Conservation (phyloP, 2,797 vertebrate species). For the Sebastes flavidus region DNA sequence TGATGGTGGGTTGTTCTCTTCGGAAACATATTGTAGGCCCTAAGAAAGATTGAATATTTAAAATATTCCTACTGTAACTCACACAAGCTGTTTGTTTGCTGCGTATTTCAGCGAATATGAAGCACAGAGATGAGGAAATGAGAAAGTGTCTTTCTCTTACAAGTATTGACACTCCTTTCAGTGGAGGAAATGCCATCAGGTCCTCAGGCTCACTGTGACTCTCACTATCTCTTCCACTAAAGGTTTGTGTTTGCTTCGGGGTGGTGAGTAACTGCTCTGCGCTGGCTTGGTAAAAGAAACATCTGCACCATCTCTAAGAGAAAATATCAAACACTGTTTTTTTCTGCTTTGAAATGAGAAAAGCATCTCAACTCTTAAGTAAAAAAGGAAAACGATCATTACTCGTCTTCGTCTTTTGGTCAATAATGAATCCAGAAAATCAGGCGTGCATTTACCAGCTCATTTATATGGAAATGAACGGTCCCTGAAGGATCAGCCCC, state of each 20-base stretch:
- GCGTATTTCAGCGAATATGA: not conserved
- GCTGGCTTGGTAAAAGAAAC: not conserved
- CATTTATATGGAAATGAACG: constrained; percentile 80
- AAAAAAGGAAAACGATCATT: constrained; percentile 55
- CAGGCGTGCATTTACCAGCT: constrained; percentile 55
- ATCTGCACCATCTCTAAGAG: constrained; percentile 1
- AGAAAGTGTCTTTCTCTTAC: not conserved
- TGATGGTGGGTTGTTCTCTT: not conserved
- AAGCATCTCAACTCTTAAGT: not conserved
- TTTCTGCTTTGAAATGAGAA: constrained; percentile 25
- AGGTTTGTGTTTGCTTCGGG: constrained; percentile 41
- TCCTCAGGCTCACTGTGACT: constrained; percentile 18
- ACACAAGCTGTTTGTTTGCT: not conserved
- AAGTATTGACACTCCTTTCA: constrained; percentile 14
- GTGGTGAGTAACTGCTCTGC: constrained; percentile 29
- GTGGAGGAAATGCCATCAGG: constrained; percentile 25
- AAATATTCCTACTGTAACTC: not conserved
- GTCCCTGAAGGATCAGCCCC: constrained; percentile 51
- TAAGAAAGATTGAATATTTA: not conserved
- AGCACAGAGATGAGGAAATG: not conserved
- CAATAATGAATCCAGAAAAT: constrained; percentile 56
- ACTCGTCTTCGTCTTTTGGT: constrained; percentile 48
- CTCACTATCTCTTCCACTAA: constrained; percentile 32
- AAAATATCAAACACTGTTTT: constrained; percentile 16
- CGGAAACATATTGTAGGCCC: not conserved